Conservation (phyloP, 2,888 invertebrate species). For the Mythimna pallens region DNA sequence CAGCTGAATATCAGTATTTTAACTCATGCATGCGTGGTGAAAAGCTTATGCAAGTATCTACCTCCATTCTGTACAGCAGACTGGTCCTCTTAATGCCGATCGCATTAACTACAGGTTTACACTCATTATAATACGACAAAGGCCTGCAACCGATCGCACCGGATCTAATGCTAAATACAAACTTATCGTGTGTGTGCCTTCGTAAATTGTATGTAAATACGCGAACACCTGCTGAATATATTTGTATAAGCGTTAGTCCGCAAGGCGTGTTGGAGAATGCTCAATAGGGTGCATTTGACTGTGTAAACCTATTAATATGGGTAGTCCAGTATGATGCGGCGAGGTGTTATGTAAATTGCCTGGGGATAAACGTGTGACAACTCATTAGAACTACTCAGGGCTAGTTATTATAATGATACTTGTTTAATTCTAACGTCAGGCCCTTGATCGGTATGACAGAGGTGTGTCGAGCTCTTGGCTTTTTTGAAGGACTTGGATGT, state of each 20-base stretch:
- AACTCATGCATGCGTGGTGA: not conserved
- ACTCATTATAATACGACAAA: conserved; percentile 53
- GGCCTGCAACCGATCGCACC: conserved; percentile 76
- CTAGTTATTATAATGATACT: conserved; percentile 55
- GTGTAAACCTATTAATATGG: conserved; percentile 88
- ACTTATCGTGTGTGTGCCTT: conserved; percentile 82
- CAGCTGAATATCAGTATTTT: not conserved
- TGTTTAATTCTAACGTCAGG: conserved; percentile 43
- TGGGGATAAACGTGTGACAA: conserved; percentile 74
- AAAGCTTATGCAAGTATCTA: conserved; percentile 22
- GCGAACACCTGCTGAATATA: conserved; percentile 90
- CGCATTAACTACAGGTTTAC: conserved; percentile 20
- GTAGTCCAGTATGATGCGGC: conserved; percentile 74
- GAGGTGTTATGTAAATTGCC: conserved; percentile 82
- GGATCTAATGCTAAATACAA: conserved; percentile 81
- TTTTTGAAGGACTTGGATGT: conserved; percentile 12
- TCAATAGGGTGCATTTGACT: conserved; percentile 84
- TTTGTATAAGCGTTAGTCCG: conserved; percentile 81
- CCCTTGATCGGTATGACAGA: conserved; percentile 27
- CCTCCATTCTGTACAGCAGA: not conserved
- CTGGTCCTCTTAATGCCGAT: conserved; percentile 16
- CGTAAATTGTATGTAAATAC: conserved; percentile 90
- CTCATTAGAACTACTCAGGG: conserved; percentile 63
- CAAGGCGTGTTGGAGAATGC: conserved; percentile 83
- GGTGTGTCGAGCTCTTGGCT: conserved; percentile 4